Base-by-base conservation (phyloP, 1,140 invertebrate genomes). In the Spodoptera frugiperda region DNA sequence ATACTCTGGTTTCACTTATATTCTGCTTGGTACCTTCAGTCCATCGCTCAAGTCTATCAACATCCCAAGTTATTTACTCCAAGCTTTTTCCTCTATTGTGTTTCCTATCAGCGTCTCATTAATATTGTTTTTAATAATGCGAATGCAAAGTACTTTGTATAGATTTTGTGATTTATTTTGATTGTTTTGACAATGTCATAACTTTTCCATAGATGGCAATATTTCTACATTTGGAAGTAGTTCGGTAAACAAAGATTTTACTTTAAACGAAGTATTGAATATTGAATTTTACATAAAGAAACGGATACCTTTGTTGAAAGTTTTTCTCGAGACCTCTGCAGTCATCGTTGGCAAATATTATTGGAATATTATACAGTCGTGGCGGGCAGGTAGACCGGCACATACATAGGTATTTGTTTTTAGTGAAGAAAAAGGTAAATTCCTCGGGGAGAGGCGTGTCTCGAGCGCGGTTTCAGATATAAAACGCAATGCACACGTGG, bases 341-440 rank as follows among this genome's bases (percentile, higher is more conserved):
- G 57, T 77, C 75, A 70, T 83, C 77, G 67, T 80, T 48, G 54
- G 33, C 71, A 71, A 81, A 78, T 82, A 81, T 82, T 81, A 86
- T 84, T 78, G 78, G 78, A 78, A 81, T 78, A 82, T 86, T 83
- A 76, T 81, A 74, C 81, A 83, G 78, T 79, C 71, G 77, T 63
- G 67, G 77, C 76, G 63, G 73, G 53, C 39, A 51, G 65, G 53
- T 61, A 75, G 68, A 54, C 33, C 25, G 76, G 70, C 53, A 67
- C 77, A 39, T 39, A 76, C 63, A 78, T 54, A 71, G 77, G 77
- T 79, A 82, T 87, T 87, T 87, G 79, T 85, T 86, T 84, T 76
- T 73, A 73, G 76, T 78, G 79, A 85, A 81, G 72, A 82, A 82
- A 86, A 82, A 79, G 81, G 81, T 79, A 80, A 74, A 83, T 81